These are phyloP conservation scores for Periophthalmus magnuspinnatus DNA, from an alignment of 2,797 vertebrate species.

Conservation along the genomic window DNA sequence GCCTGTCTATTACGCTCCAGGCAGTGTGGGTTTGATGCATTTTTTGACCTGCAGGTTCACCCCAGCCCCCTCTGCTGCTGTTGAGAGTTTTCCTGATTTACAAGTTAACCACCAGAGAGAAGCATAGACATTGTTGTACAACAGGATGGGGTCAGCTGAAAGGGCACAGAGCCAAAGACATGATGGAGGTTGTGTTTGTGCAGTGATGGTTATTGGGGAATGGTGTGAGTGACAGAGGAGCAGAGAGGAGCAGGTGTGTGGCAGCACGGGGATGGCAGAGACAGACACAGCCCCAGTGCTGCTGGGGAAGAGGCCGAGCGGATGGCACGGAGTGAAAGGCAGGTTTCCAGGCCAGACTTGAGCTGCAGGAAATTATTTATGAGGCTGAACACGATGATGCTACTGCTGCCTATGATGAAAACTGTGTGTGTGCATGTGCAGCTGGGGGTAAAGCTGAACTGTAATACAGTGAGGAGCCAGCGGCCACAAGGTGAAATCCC, in stretches of 20 bases:
- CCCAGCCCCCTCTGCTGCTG: slow-evolving; percentile 48
- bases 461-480: slow-evolving; percentile 65
- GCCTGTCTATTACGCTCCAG: slow-evolving; percentile 59
- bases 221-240: slow-evolving; percentile 55
- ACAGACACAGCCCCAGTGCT: slow-evolving; percentile 52
- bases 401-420: slow-evolving; percentile 71
- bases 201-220: slow-evolving; percentile 40
- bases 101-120: slow-evolving; percentile 59
- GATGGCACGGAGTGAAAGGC: slow-evolving; percentile 70
- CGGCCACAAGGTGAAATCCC: slow-evolving; percentile 61
- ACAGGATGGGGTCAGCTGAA: slow-evolving; percentile 39
- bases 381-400: slow-evolving; percentile 74
- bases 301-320: slow-evolving; percentile 58
- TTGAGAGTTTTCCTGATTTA: slow-evolving; percentile 63
- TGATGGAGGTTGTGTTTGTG: slow-evolving; percentile 42
- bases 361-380: slow-evolving; percentile 79
- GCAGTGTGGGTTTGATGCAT: slow-evolving; percentile 60
- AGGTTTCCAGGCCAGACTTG: slow-evolving; percentile 80
- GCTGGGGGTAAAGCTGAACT: slow-evolving; percentile 56
- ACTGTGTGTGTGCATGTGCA: slow-evolving; percentile 31
- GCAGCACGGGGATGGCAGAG: slow-evolving; percentile 49
- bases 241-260: slow-evolving; percentile 44
- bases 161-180: slow-evolving; percentile 44
- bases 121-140: slow-evolving; percentile 49
- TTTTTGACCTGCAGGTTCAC: slow-evolving; percentile 60